A percentile compares a stretch with the other conserved stretches of the same genome.
Evolutionary conservation across 2,113 vertebrate genomes (phyloP).

Genomic region (Ornithorhynchus anatinus): DNA sequence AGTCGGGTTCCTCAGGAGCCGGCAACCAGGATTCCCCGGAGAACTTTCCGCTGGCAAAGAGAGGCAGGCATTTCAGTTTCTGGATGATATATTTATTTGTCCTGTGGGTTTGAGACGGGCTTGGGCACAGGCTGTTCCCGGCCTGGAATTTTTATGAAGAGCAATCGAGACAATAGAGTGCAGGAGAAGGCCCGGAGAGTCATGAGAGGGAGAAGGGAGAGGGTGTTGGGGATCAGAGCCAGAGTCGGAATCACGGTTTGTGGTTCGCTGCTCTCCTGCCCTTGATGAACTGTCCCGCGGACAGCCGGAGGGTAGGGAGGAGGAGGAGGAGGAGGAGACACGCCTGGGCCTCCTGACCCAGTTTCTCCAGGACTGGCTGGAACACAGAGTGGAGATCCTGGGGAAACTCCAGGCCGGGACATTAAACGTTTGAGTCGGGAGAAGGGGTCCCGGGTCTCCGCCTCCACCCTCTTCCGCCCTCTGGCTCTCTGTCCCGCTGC

Average conservation of each 20-base stretch:
- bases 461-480: background rate
- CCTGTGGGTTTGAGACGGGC: constrained; percentile 32
- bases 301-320: background rate
- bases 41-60: background rate
- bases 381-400: too few species aligned
- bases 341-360: constrained; percentile 12
- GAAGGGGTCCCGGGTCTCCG: background rate
- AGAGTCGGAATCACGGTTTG: background rate
- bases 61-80: background rate
- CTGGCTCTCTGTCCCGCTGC: too few species aligned
- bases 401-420: background rate
- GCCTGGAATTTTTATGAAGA: constrained; percentile 38
- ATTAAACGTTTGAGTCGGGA: background rate
- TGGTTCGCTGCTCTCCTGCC: background rate
- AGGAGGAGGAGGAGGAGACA: too few species aligned
- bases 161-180: constrained; percentile 43
- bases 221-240: constrained; percentile 10
- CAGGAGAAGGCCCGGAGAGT: constrained; percentile 18
- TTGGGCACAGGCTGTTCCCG: constrained; percentile 48
- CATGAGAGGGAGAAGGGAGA: background rate
- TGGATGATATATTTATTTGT: constrained; percentile 34
- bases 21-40: background rate
- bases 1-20: background rate
- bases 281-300: too few species aligned
- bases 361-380: constrained; percentile 5